Conservation (phyloP, 2,797 vertebrate species). For the Heterohyrax brucei region DNA sequence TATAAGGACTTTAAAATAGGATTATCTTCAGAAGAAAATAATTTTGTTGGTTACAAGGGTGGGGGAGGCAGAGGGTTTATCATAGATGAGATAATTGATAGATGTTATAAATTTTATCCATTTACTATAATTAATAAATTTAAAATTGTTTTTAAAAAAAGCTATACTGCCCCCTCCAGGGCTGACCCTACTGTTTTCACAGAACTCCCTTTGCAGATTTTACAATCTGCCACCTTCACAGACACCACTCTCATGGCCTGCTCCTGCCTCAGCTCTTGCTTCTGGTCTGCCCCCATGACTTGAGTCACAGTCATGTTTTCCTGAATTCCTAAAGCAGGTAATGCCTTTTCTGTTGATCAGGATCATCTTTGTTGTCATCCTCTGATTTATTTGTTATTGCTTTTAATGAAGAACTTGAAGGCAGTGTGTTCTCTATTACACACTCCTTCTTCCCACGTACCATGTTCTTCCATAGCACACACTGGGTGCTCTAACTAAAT, state of each 20-base stretch:
- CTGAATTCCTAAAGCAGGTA: neutral
- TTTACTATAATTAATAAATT: no score
- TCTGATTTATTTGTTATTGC: neutral
- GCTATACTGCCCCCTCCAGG: neutral
- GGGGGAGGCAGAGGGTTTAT: no score
- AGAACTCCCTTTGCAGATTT: neutral
- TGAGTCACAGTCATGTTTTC: neutral
- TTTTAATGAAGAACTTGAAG: constrained; percentile 45
- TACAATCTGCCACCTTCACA: neutral
- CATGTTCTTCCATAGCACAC: neutral
- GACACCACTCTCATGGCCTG: accelerated
- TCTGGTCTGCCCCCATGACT: no score
- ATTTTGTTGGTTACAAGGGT: no score
- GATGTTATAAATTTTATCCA: no score
- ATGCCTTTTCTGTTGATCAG: neutral
- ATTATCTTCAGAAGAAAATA: no score
- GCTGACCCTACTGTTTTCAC: accelerated
- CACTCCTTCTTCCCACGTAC: accelerated
- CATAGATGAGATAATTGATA: no score
- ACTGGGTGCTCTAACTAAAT: neutral
- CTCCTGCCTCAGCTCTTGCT: neutral
- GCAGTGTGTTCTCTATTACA: neutral
- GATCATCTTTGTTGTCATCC: neutral
- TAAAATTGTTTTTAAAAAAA: no score
- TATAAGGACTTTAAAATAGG: no score